Base-by-base conservation (phyloP, 2,797 vertebrate genomes). In the Sus cebifrons region DNA sequence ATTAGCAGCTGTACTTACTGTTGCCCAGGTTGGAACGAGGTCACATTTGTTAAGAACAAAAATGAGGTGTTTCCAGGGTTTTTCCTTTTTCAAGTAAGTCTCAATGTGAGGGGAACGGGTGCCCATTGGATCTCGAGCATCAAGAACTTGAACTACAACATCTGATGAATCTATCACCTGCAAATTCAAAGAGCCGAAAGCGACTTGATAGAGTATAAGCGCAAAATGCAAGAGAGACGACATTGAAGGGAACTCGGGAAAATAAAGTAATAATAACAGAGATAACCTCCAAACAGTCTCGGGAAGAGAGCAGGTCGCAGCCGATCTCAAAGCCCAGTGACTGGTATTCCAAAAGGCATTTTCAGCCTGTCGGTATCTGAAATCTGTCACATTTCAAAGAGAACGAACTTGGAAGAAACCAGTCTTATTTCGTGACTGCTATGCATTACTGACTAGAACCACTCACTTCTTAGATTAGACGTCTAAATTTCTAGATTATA, bases 31-130 rank as follows among this genome's bases (percentile, higher is more conserved):
- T 78, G 99, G 99, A 98, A 99, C 98, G 73, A 99, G 99, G 96
- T 99, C 99, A 98, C 99, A 99, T 95, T 99, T 99, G 98, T 99
- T 99, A 16, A 99, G 98, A 91, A 99, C 99, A 97, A 99, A 99
- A 97, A 99, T 99, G 27, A 99, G 99, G 96, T 99, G 99, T 94
- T 99, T 99, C 99, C 99, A 99, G 21, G 99, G 97, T 86, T 99
- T 99, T 98, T 99, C 99, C 98, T 99, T 99, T 98, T 99, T 99
- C 89, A 99, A 89, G 44, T 99, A 99, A 10, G 98, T 85, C 98
- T 99, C 99, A n/a, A 99, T 99, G 14, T 99, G 99, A 92, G 99
- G 98, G 4, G 99, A 99, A 32, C 99, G 99, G 5, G 99, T 99
- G 79, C 99, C 99, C 89, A 99, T 98, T 23, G 99, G 99, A 97